Evolutionary conservation across 2,113 vertebrate genomes (phyloP).

Genomic region (Bos javanicus): DNA sequence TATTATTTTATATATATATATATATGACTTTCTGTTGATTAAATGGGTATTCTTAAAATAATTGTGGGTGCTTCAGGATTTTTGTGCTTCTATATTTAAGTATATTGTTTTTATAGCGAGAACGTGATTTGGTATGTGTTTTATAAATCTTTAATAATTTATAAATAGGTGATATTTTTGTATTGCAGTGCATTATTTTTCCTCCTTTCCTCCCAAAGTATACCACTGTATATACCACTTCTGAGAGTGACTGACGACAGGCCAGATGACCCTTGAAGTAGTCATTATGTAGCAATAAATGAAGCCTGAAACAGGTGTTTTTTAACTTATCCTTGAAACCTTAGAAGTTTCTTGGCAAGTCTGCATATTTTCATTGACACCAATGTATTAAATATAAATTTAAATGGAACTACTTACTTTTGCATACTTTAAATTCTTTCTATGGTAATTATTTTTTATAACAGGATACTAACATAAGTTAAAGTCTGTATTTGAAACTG

Average conservation of each 20-base stretch:
- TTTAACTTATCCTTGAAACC: constrained; percentile 42
- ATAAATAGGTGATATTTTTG: constrained; percentile 81
- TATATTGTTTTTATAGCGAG: constrained; percentile 67
- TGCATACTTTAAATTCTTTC: constrained; percentile 72
- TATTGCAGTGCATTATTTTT: constrained; percentile 66
- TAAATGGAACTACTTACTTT: constrained; percentile 70
- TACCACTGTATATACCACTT: constrained; percentile 60
- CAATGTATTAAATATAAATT: constrained; percentile 75
- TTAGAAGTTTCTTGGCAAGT: constrained; percentile 58
- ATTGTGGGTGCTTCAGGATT: constrained; percentile 75
- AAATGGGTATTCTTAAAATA: constrained; percentile 66
- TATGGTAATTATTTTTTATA: constrained; percentile 82
- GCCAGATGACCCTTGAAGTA: constrained; percentile 56
- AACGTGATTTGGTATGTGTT: constrained; percentile 72
- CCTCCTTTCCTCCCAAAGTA: constrained; percentile 43
- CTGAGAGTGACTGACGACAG: constrained; percentile 51
- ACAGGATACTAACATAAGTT: constrained; percentile 59
- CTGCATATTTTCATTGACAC: constrained; percentile 72
- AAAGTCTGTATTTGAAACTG: constrained; percentile 72
- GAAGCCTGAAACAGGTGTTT: constrained; percentile 52
- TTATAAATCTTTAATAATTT: constrained; percentile 80
- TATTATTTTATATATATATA: not conserved
- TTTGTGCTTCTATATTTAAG: constrained; percentile 62
- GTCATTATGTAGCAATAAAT: constrained; percentile 78
- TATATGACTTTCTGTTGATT: constrained; percentile 55